Percentiles rank a stretch among this genome's conserved stretches.
Evolutionary conservation across 2,797 vertebrate genomes (phyloP).

Genomic region (Masticophis lateralis): DNA sequence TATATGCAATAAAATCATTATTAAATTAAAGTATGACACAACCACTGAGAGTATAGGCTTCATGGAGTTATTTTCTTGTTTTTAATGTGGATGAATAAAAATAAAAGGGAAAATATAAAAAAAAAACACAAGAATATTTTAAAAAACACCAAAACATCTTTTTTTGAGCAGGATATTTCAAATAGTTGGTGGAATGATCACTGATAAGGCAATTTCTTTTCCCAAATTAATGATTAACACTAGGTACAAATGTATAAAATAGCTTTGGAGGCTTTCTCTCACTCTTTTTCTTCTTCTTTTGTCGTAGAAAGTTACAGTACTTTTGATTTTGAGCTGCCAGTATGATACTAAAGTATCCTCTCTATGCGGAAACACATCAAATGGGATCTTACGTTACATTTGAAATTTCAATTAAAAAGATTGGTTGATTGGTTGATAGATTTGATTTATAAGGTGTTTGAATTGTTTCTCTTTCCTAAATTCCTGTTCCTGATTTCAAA

Average conservation of each 20-base stretch:
- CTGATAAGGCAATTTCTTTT: background rate
- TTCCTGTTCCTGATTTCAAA: background rate
- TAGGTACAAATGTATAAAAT: background rate
- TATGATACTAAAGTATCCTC: background rate
- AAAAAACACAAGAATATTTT: background rate
- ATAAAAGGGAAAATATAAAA: background rate
- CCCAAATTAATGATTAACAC: background rate
- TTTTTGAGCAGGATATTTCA: background rate
- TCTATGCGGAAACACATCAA: background rate
- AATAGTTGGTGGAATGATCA: background rate
- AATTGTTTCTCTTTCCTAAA: background rate
- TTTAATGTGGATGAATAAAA: background rate
- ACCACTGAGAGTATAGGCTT: background rate
- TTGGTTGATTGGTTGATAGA: background rate
- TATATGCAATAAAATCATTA: background rate
- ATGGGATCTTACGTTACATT: background rate
- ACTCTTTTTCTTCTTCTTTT: background rate
- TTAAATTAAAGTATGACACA: background rate
- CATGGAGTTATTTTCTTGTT: background rate
- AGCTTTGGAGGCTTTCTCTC: background rate
- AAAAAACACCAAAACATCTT: background rate
- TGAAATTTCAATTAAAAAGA: background rate
- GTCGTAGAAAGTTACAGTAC: background rate
- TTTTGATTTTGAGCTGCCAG: background rate
- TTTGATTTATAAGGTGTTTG: background rate